phyloP scores from a whole-genome alignment of 2,888 invertebrate species.

The Empis stercorea region DNA sequence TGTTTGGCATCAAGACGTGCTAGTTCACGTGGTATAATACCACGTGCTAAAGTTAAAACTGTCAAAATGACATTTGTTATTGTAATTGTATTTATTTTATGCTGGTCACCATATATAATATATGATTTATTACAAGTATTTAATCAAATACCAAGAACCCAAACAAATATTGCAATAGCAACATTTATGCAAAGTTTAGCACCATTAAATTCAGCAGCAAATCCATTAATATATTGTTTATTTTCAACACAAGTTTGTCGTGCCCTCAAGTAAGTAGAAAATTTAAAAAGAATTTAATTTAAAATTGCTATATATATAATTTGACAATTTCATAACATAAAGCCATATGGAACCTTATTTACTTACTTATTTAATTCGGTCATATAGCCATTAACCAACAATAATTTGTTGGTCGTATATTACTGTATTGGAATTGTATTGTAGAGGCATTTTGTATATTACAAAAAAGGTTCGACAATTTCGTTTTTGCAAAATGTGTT shows the following conservation, averaged over 20 bases:
- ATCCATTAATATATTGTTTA: conserved; percentile 87
- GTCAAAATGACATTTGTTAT: conserved; percentile 97
- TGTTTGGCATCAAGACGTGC: conserved; percentile 55
- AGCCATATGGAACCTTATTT: no score
- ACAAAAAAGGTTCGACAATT: no score
- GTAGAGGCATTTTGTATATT: no score
- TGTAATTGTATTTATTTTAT: conserved; percentile 84
- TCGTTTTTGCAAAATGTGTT: no score
- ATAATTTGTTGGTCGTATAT: no score
- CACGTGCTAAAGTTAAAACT: conserved; percentile 90
- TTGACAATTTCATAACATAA: no score
- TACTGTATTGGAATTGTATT: no score
- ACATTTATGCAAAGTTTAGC: conserved; percentile 86
- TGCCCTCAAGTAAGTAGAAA: conserved; percentile 55
- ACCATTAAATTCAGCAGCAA: conserved; percentile 85
- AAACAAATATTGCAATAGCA: conserved; percentile 70
- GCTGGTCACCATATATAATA: conserved; percentile 92
- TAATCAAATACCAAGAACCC: conserved; percentile 63
- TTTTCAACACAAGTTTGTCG: conserved; percentile 82
- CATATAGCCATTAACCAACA: no score
- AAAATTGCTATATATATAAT: no score
- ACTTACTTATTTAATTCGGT: no score
- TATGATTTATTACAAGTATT: conserved; percentile 85
- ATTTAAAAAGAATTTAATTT: no score
- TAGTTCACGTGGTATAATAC: conserved; percentile 85